Conservation (phyloP, 1,140 invertebrate genomes). For the Odontomachus brunneus region DNA sequence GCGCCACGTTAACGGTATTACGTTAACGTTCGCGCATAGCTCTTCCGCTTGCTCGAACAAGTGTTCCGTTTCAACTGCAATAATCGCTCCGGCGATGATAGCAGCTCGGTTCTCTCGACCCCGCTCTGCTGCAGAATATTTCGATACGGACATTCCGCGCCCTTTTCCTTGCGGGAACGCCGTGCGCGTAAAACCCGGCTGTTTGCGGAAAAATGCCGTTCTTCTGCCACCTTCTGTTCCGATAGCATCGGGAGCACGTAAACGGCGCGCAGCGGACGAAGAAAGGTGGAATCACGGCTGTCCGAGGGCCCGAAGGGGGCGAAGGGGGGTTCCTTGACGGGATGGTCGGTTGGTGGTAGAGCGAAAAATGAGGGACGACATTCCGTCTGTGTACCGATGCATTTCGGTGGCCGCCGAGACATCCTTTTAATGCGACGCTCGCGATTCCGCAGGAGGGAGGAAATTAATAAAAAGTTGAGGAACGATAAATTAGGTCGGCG, state of each 20-base stretch:
- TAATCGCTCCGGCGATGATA: background rate
- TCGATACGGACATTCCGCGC: background rate
- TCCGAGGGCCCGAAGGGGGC: slow-evolving; percentile 34
- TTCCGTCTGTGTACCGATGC: slow-evolving; percentile 74
- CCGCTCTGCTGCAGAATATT: background rate
- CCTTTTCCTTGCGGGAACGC: slow-evolving; percentile 35
- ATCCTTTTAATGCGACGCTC: slow-evolving; percentile 74
- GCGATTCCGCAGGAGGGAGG: slow-evolving; percentile 80
- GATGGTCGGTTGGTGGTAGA: slow-evolving; percentile 18
- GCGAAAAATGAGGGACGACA: slow-evolving; percentile 77
- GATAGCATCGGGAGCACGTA: slow-evolving; percentile 67
- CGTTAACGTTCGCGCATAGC: too few relatives aligned
- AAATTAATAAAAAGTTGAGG: slow-evolving; percentile 85
- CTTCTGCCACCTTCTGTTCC: slow-evolving; percentile 52
- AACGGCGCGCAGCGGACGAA: slow-evolving; percentile 21
- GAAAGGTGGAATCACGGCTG: slow-evolving; percentile 34
- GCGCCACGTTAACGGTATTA: slow-evolving; percentile 21
- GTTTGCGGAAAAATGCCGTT: slow-evolving; percentile 73
- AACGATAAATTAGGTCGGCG: slow-evolving; percentile 84
- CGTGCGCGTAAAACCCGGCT: background rate
- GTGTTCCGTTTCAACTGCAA: background rate
- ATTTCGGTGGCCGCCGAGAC: slow-evolving; percentile 67
- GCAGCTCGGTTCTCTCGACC: background rate
- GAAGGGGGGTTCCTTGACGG: background rate
- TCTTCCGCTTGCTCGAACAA: background rate